Percentiles rank a stretch among this genome's conserved stretches.
These are phyloP conservation scores for Falco peregrinus DNA, from an alignment of 2,797 vertebrate species.

Conservation along the genomic window DNA sequence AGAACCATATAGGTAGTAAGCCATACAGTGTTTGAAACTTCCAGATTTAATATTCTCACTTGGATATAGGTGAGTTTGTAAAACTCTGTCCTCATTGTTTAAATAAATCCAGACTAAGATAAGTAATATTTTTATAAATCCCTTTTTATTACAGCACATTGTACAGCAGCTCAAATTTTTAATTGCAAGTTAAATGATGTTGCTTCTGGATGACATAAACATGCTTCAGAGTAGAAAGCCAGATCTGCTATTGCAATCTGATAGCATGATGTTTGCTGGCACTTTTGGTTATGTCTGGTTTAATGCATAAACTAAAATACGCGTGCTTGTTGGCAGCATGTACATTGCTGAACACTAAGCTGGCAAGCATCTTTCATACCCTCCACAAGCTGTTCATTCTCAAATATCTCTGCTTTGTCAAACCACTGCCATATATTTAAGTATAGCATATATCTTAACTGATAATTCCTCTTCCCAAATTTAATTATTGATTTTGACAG, in stretches of 20 bases:
- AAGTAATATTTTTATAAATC: not conserved
- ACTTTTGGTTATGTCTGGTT: constrained; percentile 37
- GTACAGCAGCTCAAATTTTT: not conserved
- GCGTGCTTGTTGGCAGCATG: not conserved
- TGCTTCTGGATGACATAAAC: not conserved
- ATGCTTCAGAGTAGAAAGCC: not conserved
- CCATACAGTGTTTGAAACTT: not conserved
- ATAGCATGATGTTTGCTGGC: not conserved
- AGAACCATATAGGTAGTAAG: not conserved
- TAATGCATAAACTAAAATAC: not conserved
- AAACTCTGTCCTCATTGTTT: not conserved
- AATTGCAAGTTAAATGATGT: not conserved
- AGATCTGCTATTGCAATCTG: not conserved
- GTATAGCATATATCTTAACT: not conserved
- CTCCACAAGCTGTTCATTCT: not conserved
- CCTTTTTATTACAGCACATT: not conserved
- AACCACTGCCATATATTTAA: not conserved
- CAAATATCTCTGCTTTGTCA: not conserved
- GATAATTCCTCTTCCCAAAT: not conserved
- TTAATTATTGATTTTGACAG: not conserved
- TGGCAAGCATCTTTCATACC: not conserved
- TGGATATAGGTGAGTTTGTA: not conserved
- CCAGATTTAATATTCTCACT: not conserved
- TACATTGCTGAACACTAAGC: not conserved
- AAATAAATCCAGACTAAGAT: not conserved